Base-by-base conservation (phyloP, 2,113 vertebrate genomes). In the Phocoena phocoena region DNA sequence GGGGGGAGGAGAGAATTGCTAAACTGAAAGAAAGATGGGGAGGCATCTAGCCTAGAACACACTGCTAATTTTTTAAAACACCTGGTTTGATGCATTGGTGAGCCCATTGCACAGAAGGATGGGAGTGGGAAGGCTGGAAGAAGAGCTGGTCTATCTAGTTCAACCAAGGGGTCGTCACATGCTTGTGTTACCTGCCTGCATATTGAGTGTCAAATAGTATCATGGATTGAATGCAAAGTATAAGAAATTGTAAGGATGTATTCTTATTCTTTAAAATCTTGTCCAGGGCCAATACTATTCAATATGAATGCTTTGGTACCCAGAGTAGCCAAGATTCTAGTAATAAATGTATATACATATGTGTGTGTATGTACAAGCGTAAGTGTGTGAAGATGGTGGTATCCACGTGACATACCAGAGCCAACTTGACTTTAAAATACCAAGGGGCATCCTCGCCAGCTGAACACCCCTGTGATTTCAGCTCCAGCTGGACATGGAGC, bases 141-240 rank as follows among this genome's bases (percentile, higher is more conserved):
- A 17, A 55, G 0, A 8, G 3, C 21, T 0, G 21, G 26, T 18
- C 10, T 36, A 3, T 18, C 10, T 36, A 3, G 41, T 2, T 67
- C 41, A 15, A 4, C 6, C 44, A 13, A 25, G 23, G 17, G 20
- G 6, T 12, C 41, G 1, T 68, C 53, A 6, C 33, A 6, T 17
- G 1, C 17, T 58, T 20, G 11, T 20, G 10, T 5, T 18, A 3
- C 28, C 50, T 20, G 17, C 53, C 20, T 5, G 1, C 33, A n/a
- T 6, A 14, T 3, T 55, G 21, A 4, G 15, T 7, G 4, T 60
- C 65, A 10, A 73, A 28, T 0, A 8, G 26, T 41, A 20, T 14
- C 47, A 25, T 0, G 4, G 33, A 21, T 53, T 38, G 62, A 82
- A 25, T 33, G 10, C 28, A 50, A 65, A 47, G 31, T 31, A 18